These are phyloP conservation scores for Caenorhabditis remanei DNA, from an alignment of 1,140 invertebrate species.

Conservation along the genomic window DNA sequence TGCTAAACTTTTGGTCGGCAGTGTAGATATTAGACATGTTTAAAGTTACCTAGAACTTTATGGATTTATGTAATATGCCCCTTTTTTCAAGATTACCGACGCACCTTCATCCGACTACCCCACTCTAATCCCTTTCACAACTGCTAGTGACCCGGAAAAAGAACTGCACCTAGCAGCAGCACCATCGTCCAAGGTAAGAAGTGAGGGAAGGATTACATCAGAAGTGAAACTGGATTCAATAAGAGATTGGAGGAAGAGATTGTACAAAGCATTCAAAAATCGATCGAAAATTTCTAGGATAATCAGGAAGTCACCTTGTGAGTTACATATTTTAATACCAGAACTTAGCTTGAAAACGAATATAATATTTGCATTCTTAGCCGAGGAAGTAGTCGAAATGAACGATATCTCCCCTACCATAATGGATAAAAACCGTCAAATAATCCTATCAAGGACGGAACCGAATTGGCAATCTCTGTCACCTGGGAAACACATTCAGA, in stretches of 20 bases:
- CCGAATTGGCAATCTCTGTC: constrained; percentile 17
- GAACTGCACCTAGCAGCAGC: background rate
- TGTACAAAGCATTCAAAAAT: constrained; percentile 59
- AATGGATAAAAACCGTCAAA: constrained; percentile 56
- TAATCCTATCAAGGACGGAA: constrained; percentile 45
- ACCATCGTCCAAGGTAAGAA: background rate
- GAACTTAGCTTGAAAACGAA: too few relatives aligned
- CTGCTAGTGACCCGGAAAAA: background rate
- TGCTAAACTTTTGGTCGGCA: too few relatives aligned
- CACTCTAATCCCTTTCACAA: background rate
- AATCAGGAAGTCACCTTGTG: background rate
- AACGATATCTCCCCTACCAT: background rate
- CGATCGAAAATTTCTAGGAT: background rate
- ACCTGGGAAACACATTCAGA: background rate
- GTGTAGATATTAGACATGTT: too few relatives aligned
- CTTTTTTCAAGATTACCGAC: background rate
- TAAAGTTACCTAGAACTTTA: too few relatives aligned
- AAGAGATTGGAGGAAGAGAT: constrained; percentile 36
- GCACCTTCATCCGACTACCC: background rate
- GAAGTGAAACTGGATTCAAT: constrained; percentile 37
- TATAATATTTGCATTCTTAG: background rate
- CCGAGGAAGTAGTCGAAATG: constrained; percentile 10
- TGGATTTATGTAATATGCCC: background rate
- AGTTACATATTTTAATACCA: background rate
- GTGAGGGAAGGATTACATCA: constrained; percentile 49